Conservation (phyloP, 2,797 vertebrate species). For the Odontamblyopus lacepedii region DNA sequence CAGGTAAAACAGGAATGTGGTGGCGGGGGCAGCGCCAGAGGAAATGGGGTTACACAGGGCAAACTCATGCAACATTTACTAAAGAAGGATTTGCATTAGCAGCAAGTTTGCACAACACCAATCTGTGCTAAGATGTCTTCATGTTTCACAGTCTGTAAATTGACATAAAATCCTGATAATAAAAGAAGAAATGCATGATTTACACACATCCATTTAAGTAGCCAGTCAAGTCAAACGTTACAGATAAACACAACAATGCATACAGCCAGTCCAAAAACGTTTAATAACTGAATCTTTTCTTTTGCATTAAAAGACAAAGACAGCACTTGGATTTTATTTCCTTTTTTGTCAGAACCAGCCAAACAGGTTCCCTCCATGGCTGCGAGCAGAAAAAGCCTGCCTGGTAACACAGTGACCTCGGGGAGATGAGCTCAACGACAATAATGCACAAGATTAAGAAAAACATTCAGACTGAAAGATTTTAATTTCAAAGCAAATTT, state of each 20-base stretch:
- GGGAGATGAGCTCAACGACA: constrained; percentile 58
- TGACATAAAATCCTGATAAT: neutral
- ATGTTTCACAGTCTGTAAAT: neutral
- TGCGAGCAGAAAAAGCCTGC: constrained; percentile 59
- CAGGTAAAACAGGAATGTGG: constrained; percentile 76
- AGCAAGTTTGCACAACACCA: neutral
- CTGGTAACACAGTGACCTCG: constrained; percentile 60
- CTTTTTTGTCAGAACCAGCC: constrained; percentile 77
- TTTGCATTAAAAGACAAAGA: constrained; percentile 57
- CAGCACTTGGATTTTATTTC: constrained; percentile 77
- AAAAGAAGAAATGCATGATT: neutral
- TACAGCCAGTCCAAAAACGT: neutral
- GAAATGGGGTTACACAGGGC: constrained; percentile 55
- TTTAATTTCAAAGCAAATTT: neutral
- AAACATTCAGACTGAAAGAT: neutral
- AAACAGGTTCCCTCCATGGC: constrained; percentile 74
- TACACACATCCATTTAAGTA: neutral
- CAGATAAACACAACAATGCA: neutral
- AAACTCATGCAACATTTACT: constrained; percentile 17
- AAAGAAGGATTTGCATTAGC: neutral
- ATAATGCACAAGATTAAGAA: constrained; percentile 24
- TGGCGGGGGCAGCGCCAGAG: constrained; percentile 59
- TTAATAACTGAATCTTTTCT: constrained; percentile 33
- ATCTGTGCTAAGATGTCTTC: neutral
- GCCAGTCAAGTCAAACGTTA: neutral